These are phyloP conservation scores for Dermolepida albohirtum DNA, from an alignment of 2,888 invertebrate genomes.

Conservation along the genomic window DNA sequence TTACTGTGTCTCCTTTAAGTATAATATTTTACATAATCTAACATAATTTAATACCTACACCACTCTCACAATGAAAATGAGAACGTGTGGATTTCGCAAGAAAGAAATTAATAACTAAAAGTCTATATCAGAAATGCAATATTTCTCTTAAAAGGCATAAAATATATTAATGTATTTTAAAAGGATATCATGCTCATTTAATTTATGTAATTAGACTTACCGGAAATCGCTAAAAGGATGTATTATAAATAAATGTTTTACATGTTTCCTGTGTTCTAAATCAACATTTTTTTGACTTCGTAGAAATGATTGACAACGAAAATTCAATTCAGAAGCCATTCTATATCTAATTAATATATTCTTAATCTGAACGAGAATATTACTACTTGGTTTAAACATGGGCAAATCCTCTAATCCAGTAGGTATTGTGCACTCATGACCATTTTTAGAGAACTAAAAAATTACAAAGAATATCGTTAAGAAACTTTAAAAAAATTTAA, in stretches of 20 bases:
- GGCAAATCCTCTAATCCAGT: conserved; percentile 39
- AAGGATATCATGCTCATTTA: not conserved
- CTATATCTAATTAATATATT: conserved; percentile 33
- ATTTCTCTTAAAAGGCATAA: no score
- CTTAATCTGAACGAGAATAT: conserved; percentile 39
- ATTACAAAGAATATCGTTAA: not conserved
- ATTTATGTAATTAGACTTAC: conserved; percentile 7
- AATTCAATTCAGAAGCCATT: conserved; percentile 47
- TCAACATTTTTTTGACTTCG: conserved; percentile 49
- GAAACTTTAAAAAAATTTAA: conserved; percentile 11
- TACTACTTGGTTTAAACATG: conserved; percentile 39
- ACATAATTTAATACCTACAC: no score
- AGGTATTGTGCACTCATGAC: conserved; percentile 43
- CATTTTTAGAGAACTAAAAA: conserved; percentile 36
- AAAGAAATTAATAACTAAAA: no score
- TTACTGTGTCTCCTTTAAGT: no score
- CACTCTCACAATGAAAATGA: no score
- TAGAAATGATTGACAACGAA: conserved; percentile 46
- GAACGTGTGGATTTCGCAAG: no score
- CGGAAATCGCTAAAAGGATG: conserved; percentile 50
- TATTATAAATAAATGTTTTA: conserved; percentile 46
- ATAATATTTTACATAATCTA: no score
- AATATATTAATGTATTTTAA: no score
- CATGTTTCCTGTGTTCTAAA: conserved; percentile 46
- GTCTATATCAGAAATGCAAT: no score